Evolutionary conservation across 1,140 invertebrate species (phyloP).

Genomic region (Ips typographus): DNA sequence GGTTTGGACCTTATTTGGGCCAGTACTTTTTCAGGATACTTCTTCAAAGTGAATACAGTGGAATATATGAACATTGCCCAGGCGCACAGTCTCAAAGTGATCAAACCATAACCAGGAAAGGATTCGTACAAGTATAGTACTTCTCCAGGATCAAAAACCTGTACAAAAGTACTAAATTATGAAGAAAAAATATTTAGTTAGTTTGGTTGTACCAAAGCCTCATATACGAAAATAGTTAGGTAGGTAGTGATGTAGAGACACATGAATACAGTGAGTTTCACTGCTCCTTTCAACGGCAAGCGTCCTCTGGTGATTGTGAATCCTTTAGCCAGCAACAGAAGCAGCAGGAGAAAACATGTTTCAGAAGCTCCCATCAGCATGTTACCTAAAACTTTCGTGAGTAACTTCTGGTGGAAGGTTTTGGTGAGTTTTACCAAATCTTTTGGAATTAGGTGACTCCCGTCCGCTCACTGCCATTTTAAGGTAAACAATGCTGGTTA

Average conservation of each 20-base stretch:
- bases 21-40: slow-evolving; percentile 76
- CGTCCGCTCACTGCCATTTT: slow-evolving; percentile 71
- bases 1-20: slow-evolving; percentile 28
- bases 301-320: slow-evolving; percentile 86
- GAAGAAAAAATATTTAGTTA: background rate
- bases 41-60: slow-evolving; percentile 78
- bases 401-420: too few species aligned
- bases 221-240: slow-evolving; percentile 74
- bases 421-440: slow-evolving; percentile 57
- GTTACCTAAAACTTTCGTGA: slow-evolving; percentile 59
- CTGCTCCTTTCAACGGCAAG: slow-evolving; percentile 65
- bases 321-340: slow-evolving; percentile 84
- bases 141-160: slow-evolving; percentile 86
- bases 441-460: slow-evolving; percentile 58
- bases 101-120: slow-evolving; percentile 80
- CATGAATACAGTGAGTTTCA: slow-evolving; percentile 82
- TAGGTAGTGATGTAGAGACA: slow-evolving; percentile 72
- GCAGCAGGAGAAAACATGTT: slow-evolving; percentile 72
- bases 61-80: slow-evolving; percentile 86
- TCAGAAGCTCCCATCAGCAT: slow-evolving; percentile 71
- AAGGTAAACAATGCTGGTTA: slow-evolving; percentile 67
- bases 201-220: slow-evolving; percentile 62
- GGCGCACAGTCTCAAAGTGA: slow-evolving; percentile 73
- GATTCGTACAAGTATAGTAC: slow-evolving; percentile 90
- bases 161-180: slow-evolving; percentile 28